Evolutionary conservation across 2,888 invertebrate genomes (phyloP).

Genomic region (Rhorus exstirpatorius): DNA sequence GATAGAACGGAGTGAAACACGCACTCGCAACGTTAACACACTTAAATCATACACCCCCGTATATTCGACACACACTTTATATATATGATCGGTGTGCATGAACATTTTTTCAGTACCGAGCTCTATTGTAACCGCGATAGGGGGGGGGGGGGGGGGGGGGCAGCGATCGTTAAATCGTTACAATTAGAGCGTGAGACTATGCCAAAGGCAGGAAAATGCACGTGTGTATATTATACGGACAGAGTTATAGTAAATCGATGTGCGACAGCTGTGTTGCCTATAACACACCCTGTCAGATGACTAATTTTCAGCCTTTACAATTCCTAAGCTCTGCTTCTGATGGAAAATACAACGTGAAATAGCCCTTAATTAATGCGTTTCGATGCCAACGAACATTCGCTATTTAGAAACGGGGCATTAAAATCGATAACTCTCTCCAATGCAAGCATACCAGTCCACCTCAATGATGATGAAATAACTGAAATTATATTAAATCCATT

Average conservation of each 20-base stretch:
- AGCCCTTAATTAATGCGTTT: slow-evolving; percentile 21
- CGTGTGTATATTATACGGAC: slow-evolving; percentile 26
- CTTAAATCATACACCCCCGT: slow-evolving; percentile 67
- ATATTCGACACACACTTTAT: slow-evolving; percentile 12
- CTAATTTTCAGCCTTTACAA: slow-evolving; percentile 73
- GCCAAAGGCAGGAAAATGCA: slow-evolving; percentile 58
- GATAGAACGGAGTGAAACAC: slow-evolving; percentile 45
- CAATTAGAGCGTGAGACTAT: slow-evolving; percentile 76
- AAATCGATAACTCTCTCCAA: neutral
- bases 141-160: too few relatives aligned
- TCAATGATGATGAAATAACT: too few relatives aligned
- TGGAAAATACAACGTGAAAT: slow-evolving; percentile 22
- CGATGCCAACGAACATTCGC: neutral
- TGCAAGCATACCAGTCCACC: too few relatives aligned
- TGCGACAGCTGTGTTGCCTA: slow-evolving; percentile 73
- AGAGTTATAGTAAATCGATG: slow-evolving; percentile 42
- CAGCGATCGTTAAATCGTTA: slow-evolving; percentile 78
- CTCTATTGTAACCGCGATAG: slow-evolving; percentile 41
- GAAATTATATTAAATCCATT: too few relatives aligned
- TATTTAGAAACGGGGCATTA: neutral
- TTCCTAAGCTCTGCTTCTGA: neutral
- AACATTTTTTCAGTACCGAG: slow-evolving; percentile 33
- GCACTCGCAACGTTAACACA: slow-evolving; percentile 62
- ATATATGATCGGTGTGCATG: neutral
- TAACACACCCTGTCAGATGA: slow-evolving; percentile 74